Percentiles rank a stretch among this genome's conserved stretches.
These are phyloP conservation scores for Aphidius gifuensis DNA, from an alignment of 1,140 invertebrate species.

Conservation along the genomic window DNA sequence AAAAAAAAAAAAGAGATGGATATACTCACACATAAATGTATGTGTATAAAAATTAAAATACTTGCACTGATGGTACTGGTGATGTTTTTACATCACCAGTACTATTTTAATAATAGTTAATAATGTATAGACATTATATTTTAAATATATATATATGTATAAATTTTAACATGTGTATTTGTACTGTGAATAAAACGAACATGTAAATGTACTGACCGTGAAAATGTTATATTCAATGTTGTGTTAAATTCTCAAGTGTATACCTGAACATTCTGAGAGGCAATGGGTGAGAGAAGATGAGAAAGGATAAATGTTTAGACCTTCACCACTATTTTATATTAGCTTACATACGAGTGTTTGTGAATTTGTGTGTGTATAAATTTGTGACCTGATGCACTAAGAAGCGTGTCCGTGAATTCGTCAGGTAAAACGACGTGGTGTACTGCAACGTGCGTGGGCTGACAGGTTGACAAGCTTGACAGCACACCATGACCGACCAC, in stretches of 20 bases:
- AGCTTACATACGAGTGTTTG: no score
- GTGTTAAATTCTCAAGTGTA: conserved; percentile 6
- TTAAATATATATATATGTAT: no score
- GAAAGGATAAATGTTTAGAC: not conserved
- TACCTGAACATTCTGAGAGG: not conserved
- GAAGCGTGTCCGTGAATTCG: conserved; percentile 20
- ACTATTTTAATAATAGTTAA: no score
- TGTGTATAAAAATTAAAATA: no score
- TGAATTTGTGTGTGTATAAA: no score
- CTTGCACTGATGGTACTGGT: no score
- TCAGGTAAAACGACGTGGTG: conserved; percentile 17
- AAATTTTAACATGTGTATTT: not conserved
- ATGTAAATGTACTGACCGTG: no score
- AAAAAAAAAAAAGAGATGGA: not conserved
- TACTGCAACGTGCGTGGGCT: conserved; percentile 51
- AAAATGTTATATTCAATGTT: no score
- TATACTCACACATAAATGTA: not conserved
- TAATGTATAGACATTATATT: no score
- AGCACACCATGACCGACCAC: conserved; percentile 45
- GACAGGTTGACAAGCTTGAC: conserved; percentile 52
- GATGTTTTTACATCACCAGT: no score
- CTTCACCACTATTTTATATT: no score
- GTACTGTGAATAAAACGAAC: conserved; percentile 2
- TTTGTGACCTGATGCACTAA: not conserved
- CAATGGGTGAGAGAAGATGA: not conserved